Base-by-base conservation (phyloP, 2,113 vertebrate genomes). In the Nyctereutes procyonoides region DNA sequence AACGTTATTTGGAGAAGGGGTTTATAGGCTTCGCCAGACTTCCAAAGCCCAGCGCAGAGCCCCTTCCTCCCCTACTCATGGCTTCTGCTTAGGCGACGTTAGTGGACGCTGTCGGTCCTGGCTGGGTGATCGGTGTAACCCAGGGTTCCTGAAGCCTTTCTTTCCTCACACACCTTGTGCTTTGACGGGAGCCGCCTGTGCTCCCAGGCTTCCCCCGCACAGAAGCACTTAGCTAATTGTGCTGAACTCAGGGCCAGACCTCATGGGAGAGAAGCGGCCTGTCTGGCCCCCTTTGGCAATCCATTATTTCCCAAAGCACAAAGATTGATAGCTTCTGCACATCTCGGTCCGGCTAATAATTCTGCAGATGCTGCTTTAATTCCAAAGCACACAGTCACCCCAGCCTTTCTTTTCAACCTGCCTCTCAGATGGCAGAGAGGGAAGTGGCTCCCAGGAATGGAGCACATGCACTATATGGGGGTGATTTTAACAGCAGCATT, bases 221-320 rank as follows among this genome's bases (percentile, higher is more conserved):
- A 88, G 65, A 91, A 81, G 85, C 97, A 96, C 96, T 98, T 98
- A 97, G 96, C 88, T 98, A 88, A 97, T 97, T 97, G 93, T 96
- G 88, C 91, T 71, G 77, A 96, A 93, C 92, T 93, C 58, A 22
- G 94, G 86, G 76, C 92, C 94, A 96, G 96, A 85, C 92, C 81
- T 90, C 60, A 71, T 71, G 76, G 91, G 76, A 76, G 67, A 83
- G 76, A 85, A 95, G 71, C 62, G 71, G 94, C 51, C 43, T 79
- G n/a, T 74, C 43, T 88, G 51, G 69, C 67, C n/a, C 88, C 67
- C 81, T 67, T 26, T 71, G 58, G 53, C 73, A 92, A 93, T 80
- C 90, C 51, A 24, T 98, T 88, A 97, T 67, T 96, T 77, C 77
- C 86, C 43, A 20, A 88, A 92, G 84, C 24, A 80, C 76, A 43